Base-by-base conservation (phyloP, 2,797 vertebrate species). In the Dallia pectoralis region DNA sequence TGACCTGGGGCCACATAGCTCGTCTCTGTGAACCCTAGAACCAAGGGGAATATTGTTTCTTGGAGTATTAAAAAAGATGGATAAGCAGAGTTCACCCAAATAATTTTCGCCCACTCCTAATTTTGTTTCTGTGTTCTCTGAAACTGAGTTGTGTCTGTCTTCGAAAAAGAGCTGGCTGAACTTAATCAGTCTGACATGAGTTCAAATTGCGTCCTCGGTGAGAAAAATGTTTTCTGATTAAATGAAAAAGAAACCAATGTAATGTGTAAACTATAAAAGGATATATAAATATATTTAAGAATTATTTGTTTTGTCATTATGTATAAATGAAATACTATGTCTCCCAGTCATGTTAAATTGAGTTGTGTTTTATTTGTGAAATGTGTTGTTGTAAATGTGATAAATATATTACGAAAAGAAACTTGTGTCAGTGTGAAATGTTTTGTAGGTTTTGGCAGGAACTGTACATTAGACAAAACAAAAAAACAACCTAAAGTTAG, bases 331-430 rank as follows among this genome's bases (percentile, higher is more conserved):
- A 82, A n/a, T n/a, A n/a, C n/a, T 74, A 72, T 44, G 44, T 82
- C 79, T 85, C 64, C 72, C 71, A 49, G 56, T 71, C 69, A 71
- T 32, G 61, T 18, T 51, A 22, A 56, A 56, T 22, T 56, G 67
- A 81, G 87, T 87, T 81, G 77, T 78, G 80, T 85, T 77, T 81
- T 86, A 68, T 81, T 82, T 85, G 87, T 90, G 83, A 84, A 75
- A 72, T 73, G 76, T 89, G 81, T 32, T 88, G 59, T 79, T 87
- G 77, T 89, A 81, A 86, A 91, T 89, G 88, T 89, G 64, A 83
- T 49, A 77, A 81, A 75, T 81, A 84, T 77, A 86, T 63, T 32
- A 69, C 74, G 69, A 68, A 19, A 67, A 22, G n/a, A 18, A 65
- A 32, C 69, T 30, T 12, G 33, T 32, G 29, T 40, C 56, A 11